Evolutionary conservation across 2,888 invertebrate genomes (phyloP).

Genomic region (Chaetogeoica ovagalla): DNA sequence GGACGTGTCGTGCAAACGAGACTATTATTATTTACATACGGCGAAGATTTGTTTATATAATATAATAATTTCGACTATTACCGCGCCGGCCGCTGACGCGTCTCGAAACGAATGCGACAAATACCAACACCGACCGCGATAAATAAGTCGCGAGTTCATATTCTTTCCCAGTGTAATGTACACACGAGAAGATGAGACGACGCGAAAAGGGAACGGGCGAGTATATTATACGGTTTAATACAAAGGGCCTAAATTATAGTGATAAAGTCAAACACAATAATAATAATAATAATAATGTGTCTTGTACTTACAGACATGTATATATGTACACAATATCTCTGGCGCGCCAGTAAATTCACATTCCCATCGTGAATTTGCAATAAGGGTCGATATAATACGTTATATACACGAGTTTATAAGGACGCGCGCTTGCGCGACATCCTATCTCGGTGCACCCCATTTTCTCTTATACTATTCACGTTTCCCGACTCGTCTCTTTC

Average conservation of each 20-base stretch:
- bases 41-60: no score
- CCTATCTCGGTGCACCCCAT: background rate
- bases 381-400: conserved; percentile 26
- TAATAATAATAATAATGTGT: conserved; percentile 20
- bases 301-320: background rate
- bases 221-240: background rate
- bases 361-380: conserved; percentile 29
- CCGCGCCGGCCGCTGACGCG: no score
- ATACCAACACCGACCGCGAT: no score
- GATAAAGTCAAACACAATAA: conserved; percentile 37
- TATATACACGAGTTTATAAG: background rate
- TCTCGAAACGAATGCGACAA: no score
- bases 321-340: background rate
- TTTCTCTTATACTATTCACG: no score
- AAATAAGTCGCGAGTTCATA: no score
- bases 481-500: background rate
- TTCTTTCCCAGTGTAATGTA: no score
- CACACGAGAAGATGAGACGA: background rate
- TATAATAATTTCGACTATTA: no score
- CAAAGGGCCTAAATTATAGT: conserved; percentile 1
- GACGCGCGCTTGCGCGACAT: background rate
- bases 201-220: no score
- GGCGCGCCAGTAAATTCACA: conserved; percentile 31
- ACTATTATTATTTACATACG: no score
- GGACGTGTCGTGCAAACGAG: no score